Evolutionary conservation across 92 coral and sea anemone genomes (phyloP).

Genomic region (Epizoanthus rinbou): DNA sequence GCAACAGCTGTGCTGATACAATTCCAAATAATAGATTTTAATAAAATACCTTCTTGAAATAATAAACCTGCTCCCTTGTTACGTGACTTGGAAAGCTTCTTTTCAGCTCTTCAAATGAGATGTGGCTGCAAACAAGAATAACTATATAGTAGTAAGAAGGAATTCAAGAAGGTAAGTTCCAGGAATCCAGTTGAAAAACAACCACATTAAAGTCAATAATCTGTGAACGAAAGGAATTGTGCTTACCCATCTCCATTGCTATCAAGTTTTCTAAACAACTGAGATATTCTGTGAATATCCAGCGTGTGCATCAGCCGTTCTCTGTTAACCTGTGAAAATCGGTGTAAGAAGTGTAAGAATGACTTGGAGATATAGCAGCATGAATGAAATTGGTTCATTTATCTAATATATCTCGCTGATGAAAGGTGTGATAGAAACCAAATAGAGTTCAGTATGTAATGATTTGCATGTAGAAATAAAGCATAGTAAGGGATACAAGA

Average conservation of each 20-base stretch:
- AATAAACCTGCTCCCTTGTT: slow-evolving; percentile 68
- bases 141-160: not conserved
- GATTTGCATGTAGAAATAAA: no score
- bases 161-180: not conserved
- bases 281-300: slow-evolving; percentile 9
- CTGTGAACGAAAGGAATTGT: no score
- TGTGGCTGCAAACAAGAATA: slow-evolving; percentile 57
- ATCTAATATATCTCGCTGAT: no score
- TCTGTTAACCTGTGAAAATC: not conserved
- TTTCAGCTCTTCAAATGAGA: slow-evolving; percentile 77
- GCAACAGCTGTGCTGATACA: not conserved
- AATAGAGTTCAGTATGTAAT: no score
- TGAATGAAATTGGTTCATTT: no score
- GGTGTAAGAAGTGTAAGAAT: not conserved
- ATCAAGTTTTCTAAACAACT: slow-evolving; percentile 60
- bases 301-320: not conserved
- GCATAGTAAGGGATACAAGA: no score
- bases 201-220: no score
- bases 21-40: not conserved
- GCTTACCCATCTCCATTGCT: slow-evolving; percentile 80
- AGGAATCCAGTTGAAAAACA: no score
- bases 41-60: slow-evolving; percentile 68
- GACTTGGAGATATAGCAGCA: not conserved
- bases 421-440: no score
- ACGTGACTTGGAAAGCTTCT: slow-evolving; percentile 73